A percentile compares a stretch with the other conserved stretches of the same genome.
phyloP scores from a whole-genome alignment of 2,888 invertebrate genomes.

The Chymomyza amoena region DNA sequence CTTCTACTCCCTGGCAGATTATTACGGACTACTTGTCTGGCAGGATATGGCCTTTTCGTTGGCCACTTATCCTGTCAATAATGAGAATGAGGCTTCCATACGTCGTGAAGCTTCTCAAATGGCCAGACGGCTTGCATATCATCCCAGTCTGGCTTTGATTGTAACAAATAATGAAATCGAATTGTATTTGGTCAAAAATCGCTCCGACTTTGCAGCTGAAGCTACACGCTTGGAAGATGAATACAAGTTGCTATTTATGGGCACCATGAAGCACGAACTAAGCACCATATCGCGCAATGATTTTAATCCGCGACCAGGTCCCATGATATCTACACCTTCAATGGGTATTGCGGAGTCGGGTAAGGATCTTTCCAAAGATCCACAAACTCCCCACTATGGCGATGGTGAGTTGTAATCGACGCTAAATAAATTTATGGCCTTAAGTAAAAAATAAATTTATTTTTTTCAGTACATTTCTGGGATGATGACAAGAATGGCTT shows the following conservation, averaged over 20 bases:
- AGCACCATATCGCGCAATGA: slow-evolving; percentile 64
- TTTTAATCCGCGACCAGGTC: slow-evolving; percentile 75
- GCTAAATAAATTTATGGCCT: not conserved
- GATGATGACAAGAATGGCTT: slow-evolving; percentile 89
- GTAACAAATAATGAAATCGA: slow-evolving; percentile 98
- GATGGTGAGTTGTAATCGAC: slow-evolving; percentile 82
- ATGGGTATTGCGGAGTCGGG: slow-evolving; percentile 87
- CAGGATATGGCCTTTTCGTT: slow-evolving; percentile 98
- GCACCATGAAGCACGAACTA: slow-evolving; percentile 85
- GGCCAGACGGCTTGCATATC: slow-evolving; percentile 88
- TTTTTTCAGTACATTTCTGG: slow-evolving; percentile 88
- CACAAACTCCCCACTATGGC: slow-evolving; percentile 89
- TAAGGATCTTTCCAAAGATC: slow-evolving; percentile 87
- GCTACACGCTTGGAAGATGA: slow-evolving; percentile 84
- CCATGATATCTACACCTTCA: slow-evolving; percentile 92
- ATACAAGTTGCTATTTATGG: slow-evolving; percentile 90
- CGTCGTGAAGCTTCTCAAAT: slow-evolving; percentile 88
- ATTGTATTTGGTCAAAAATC: slow-evolving; percentile 88
- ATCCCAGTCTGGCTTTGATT: slow-evolving; percentile 92
- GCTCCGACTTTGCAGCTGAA: slow-evolving; percentile 82
- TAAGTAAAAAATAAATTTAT: not conserved
- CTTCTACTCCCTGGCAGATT: slow-evolving; percentile 92
- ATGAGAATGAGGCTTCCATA: slow-evolving; percentile 86
- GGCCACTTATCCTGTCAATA: slow-evolving; percentile 90
- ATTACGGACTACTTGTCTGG: slow-evolving; percentile 95